Base-by-base conservation (phyloP, 2,888 invertebrate species). In the Neoascia interrupta region DNA sequence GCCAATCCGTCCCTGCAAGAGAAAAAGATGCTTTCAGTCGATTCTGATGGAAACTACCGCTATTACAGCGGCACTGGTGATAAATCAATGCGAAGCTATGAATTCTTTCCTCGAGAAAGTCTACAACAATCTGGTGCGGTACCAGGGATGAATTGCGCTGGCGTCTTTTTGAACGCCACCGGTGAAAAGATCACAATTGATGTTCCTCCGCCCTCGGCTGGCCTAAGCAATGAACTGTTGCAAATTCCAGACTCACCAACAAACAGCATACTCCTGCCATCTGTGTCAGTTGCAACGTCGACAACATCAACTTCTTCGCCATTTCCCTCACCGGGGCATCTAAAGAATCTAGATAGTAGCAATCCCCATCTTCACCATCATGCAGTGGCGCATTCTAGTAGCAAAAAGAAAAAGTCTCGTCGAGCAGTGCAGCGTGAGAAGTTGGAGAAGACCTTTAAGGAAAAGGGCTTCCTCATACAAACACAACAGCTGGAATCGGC, bases 401-500 rank as follows among this genome's bases (percentile, higher is more conserved):
- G 26, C 28, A 75, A 66, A 26, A 95, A 95, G 84, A 90, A 95
- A 41, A 95, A 95, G 85, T 93, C 95, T 0, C 89, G 95, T 37
- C 94, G 96, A 84, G 95, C 95, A n/a, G 87, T 95, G 21, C 95
- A 96, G 83, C 89, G 96, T 18, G 96, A 96, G 84, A 96, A 96
- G 85, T 89, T 97, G 5, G 97, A 97, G 87, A 95, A 96, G 87
- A 96, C 96, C 0, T 97, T 97, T 86, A 95, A 96, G 84, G 97
- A 97, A 85, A 96, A 96, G 84, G 97, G 97, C 0, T 97, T 97
- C 86, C 90, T 97, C 47, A 97, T 97, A 63, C 97, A 97, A 86
- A 97, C 97, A 0, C 97, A 97, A 86, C 97, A 97, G 86, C 89
- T 97, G 53, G 96, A 97, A 85, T 96, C 96, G 0, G 96, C 97